Conservation (phyloP, 1,140 invertebrate species). For the Neomicropteryx cornuta region DNA sequence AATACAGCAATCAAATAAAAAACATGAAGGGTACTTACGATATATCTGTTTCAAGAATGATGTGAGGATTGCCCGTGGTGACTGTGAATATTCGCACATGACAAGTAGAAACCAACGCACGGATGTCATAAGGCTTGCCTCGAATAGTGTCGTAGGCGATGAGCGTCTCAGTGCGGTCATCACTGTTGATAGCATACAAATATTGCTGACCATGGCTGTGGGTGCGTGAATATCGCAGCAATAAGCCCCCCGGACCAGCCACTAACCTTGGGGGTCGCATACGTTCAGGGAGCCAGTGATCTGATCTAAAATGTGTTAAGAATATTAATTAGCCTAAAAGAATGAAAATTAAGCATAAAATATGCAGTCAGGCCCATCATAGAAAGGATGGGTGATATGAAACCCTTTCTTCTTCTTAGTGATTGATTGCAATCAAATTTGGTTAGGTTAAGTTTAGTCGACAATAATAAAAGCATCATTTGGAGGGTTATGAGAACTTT, state of each 20-base stretch:
- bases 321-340: conserved; percentile 5
- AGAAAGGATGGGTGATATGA: background rate
- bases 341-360: background rate
- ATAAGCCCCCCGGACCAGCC: conserved; percentile 68
- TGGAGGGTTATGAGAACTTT: too few species aligned
- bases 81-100: conserved; percentile 67
- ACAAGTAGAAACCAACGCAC: conserved; percentile 65
- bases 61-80: conserved; percentile 38
- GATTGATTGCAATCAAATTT: too few species aligned
- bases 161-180: conserved; percentile 68
- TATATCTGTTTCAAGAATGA: conserved; percentile 56
- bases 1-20: too few species aligned
- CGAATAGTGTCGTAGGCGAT: conserved; percentile 73
- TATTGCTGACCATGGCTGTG: conserved; percentile 78
- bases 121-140: conserved; percentile 55
- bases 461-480: too few species aligned
- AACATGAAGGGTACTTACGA: too few species aligned
- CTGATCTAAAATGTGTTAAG: conserved; percentile 45
- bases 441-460: too few species aligned
- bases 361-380: background rate
- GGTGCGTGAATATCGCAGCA: conserved; percentile 65
- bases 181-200: conserved; percentile 68
- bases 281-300: conserved; percentile 53
- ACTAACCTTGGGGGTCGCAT: conserved; percentile 66
- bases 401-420: too few species aligned